These are phyloP conservation scores for Euschistus heros DNA, from an alignment of 1,140 invertebrate genomes.

Conservation along the genomic window DNA sequence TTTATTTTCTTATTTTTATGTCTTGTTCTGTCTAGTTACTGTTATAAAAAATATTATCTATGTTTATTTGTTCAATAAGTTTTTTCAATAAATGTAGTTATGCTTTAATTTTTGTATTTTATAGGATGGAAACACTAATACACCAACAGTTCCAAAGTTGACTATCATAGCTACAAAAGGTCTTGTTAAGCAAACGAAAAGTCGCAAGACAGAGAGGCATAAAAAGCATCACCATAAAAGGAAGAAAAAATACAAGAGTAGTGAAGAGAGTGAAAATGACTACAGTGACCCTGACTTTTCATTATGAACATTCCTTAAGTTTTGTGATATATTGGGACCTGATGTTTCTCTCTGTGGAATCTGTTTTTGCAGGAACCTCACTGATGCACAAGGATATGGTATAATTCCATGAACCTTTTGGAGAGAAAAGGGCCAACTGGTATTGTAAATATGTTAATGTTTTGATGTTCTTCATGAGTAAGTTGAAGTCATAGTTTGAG, in stretches of 20 bases:
- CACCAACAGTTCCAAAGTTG: conserved; percentile 42
- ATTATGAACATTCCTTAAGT: conserved; percentile 33
- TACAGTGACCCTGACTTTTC: conserved; percentile 60
- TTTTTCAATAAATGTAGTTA: not conserved
- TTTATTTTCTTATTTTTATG: too few species aligned
- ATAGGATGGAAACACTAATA: conserved; percentile 32
- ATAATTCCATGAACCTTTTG: not conserved
- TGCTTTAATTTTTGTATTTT: conserved; percentile 1
- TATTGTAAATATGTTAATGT: too few species aligned
- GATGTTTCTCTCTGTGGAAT: conserved; percentile 9
- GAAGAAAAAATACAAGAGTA: conserved; percentile 46
- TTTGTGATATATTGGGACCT: conserved; percentile 15
- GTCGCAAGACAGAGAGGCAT: conserved; percentile 42
- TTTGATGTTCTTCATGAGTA: too few species aligned
- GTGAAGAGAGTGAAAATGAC: conserved; percentile 51
- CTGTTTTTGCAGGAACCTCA: not conserved
- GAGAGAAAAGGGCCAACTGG: conserved; percentile 1
- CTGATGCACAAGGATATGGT: not conserved
- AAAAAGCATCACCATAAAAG: conserved; percentile 59
- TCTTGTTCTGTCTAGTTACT: too few species aligned
- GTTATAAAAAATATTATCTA: too few species aligned
- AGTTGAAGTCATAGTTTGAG: too few species aligned
- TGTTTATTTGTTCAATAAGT: too few species aligned
- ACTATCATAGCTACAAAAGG: conserved; percentile 42
- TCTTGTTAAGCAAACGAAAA: conserved; percentile 45